These are phyloP conservation scores for Embiotoca jacksoni DNA, from an alignment of 2,113 vertebrate genomes.

Conservation along the genomic window DNA sequence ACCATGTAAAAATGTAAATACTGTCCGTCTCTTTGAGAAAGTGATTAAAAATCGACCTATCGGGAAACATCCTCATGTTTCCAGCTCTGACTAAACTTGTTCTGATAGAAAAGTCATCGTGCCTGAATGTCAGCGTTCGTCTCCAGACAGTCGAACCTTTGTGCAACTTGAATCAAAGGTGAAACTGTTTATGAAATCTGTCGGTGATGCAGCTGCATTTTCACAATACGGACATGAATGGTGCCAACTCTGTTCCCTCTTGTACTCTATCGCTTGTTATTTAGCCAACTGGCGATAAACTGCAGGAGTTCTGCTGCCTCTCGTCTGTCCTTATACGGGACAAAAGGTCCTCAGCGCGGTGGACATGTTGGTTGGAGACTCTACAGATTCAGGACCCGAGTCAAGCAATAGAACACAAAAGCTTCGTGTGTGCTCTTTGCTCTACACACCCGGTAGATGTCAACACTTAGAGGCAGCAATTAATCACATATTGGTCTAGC, in stretches of 20 bases:
- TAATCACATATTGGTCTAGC: neutral
- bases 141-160: slow-evolving; percentile 24
- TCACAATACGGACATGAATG: slow-evolving; percentile 39
- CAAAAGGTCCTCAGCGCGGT: neutral
- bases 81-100: no score
- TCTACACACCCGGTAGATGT: neutral
- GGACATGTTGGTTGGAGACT: neutral
- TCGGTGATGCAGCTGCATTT: slow-evolving; percentile 50
- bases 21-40: no score
- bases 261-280: slow-evolving; percentile 19
- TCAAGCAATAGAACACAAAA: neutral
- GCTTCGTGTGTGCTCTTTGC: neutral
- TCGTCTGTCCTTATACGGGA: neutral
- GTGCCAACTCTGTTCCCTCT: slow-evolving; percentile 38
- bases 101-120: rapidly evolving
- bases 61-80: no score
- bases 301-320: neutral
- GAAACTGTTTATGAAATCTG: slow-evolving; percentile 44
- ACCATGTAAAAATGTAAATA: no score
- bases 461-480: neutral
- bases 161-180: slow-evolving; percentile 24
- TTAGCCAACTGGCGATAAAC: neutral
- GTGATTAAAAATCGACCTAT: no score
- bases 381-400: neutral
- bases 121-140: neutral